Conservation (phyloP, 2,113 vertebrate species). For the Hemiscyllium ocellatum region DNA sequence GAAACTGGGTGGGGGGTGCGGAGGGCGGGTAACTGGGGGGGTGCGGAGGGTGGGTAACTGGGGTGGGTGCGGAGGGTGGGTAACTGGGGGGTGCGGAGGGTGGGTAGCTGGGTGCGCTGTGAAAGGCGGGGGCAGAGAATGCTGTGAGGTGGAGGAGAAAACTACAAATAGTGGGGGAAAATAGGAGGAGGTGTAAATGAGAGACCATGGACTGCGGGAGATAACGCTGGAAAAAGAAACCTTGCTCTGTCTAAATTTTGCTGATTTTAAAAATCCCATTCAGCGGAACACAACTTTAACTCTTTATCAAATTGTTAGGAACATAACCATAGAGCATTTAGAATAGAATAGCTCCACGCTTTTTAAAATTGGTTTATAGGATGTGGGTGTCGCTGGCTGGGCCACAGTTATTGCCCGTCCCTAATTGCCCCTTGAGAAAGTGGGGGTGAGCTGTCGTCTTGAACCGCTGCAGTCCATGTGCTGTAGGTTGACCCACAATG, state of each 20-base stretch:
- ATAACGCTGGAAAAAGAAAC: no score
- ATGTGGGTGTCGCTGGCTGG: no score
- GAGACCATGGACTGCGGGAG: no score
- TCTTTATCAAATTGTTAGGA: neutral
- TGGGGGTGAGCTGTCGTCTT: no score
- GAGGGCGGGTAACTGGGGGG: neutral
- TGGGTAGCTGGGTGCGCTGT: neutral
- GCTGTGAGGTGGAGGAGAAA: neutral
- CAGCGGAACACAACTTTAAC: neutral
- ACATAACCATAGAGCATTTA: neutral
- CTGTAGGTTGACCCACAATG: no score
- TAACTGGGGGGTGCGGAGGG: neutral
- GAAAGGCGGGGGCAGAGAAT: neutral
- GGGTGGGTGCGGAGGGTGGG: neutral
- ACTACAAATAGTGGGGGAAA: no score
- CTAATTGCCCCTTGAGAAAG: no score
- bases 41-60: neutral
- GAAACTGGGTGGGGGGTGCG: no score
- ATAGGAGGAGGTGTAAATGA: no score
- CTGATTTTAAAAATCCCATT: neutral
- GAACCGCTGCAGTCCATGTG: no score
- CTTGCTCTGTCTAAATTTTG: neutral
- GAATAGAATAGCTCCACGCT: neutral
- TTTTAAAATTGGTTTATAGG: no score
- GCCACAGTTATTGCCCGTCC: no score